These are phyloP conservation scores for Cottus gobio DNA, from an alignment of 2,113 vertebrate genomes.

Conservation along the genomic window DNA sequence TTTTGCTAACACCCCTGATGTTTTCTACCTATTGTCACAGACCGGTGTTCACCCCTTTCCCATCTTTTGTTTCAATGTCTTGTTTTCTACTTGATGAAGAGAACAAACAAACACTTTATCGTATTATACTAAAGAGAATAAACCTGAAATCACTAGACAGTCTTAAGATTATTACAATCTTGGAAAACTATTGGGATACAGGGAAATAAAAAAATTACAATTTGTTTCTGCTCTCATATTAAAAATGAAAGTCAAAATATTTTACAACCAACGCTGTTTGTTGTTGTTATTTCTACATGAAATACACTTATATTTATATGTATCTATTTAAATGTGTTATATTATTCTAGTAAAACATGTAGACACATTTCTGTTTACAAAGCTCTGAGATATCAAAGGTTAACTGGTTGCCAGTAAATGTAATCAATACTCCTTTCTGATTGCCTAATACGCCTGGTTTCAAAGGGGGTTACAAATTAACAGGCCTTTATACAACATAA, in stretches of 20 bases:
- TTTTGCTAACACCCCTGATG: neutral
- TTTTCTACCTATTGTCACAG: conserved; percentile 29
- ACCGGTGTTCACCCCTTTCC: conserved; percentile 20
- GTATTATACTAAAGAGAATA: conserved; percentile 41
- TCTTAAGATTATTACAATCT: conserved; percentile 66
- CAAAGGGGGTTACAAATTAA: neutral
- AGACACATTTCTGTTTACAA: neutral
- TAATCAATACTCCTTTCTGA: neutral
- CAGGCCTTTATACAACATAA: too few species aligned
- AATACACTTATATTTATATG: neutral
- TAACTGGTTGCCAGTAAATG: neutral
- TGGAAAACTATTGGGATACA: conserved; percentile 16
- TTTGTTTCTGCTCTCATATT: conserved; percentile 58
- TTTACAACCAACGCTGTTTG: conserved; percentile 20
- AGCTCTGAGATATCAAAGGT: neutral
- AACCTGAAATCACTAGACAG: conserved; percentile 61
- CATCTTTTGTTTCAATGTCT: conserved; percentile 46
- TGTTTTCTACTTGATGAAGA: conserved; percentile 72
- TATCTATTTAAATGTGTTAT: too few species aligned
- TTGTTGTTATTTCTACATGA: conserved; percentile 26
- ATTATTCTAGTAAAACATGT: too few species aligned
- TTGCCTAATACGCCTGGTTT: neutral
- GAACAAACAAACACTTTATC: conserved; percentile 47
- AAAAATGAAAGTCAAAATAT: conserved; percentile 47
- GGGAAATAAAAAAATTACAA: neutral